Conservation (phyloP, 2,113 vertebrate genomes). For the Antechinus stuartii region DNA sequence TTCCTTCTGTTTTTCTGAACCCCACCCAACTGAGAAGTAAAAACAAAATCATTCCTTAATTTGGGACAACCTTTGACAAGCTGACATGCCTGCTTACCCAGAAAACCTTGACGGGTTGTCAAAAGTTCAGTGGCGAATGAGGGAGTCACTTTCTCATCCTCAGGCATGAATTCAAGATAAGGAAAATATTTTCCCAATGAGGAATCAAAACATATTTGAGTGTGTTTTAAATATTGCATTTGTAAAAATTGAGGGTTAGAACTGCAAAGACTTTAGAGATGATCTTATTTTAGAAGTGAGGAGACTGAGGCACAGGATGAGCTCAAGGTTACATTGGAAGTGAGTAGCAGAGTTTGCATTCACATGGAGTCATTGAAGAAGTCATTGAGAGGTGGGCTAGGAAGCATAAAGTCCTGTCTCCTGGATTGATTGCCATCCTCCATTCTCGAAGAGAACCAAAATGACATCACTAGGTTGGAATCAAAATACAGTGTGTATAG, state of each 20-base stretch:
- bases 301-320: background rate
- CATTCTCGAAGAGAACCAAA: background rate
- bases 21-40: slow-evolving; percentile 68
- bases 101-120: slow-evolving; percentile 11
- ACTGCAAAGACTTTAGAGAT: background rate
- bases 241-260: background rate
- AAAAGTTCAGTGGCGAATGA: background rate
- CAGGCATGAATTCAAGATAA: background rate
- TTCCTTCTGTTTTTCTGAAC: slow-evolving; percentile 65
- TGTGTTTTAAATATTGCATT: background rate
- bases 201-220: background rate
- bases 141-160: background rate
- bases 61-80: slow-evolving; percentile 49
- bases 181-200: background rate
- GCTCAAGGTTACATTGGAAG: background rate
- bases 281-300: background rate
- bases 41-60: slow-evolving; percentile 34
- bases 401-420: background rate
- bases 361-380: background rate
- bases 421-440: rapidly evolving
- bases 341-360: background rate
- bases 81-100: slow-evolving; percentile 25
- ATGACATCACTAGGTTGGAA: background rate
- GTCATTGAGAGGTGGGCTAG: background rate
- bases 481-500: background rate